A percentile compares a stretch with the other conserved stretches of the same genome.
phyloP scores from a whole-genome alignment of 2,797 vertebrate genomes.

The Danio albolineatus region DNA sequence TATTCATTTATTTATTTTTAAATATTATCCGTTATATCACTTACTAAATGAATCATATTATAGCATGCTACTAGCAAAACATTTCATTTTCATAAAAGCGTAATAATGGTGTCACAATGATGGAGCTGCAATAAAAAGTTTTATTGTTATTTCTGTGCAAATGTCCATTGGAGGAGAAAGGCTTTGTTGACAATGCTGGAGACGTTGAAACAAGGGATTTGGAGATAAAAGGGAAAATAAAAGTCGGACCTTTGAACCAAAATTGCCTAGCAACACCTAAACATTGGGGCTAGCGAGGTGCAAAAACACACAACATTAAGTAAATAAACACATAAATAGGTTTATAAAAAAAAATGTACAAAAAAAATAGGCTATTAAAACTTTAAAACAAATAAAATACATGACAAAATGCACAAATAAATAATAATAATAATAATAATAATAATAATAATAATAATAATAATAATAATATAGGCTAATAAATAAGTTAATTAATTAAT shows the following conservation, averaged over 20 bases:
- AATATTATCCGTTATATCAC: neutral
- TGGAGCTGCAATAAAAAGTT: neutral
- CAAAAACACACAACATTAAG: neutral
- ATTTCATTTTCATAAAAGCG: neutral
- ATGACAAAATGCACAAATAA: too few relatives aligned
- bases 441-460: too few relatives aligned
- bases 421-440: too few relatives aligned
- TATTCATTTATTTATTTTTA: neutral
- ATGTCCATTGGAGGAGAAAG: neutral
- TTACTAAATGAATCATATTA: neutral
- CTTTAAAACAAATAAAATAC: too few relatives aligned
- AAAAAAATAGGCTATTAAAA: too few relatives aligned
- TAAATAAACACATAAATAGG: too few relatives aligned
- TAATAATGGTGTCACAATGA: neutral
- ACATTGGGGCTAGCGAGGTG: neutral
- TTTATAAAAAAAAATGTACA: too few relatives aligned
- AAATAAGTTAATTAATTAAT: too few relatives aligned
- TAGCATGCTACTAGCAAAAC: neutral
- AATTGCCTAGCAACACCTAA: neutral
- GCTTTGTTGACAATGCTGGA: neutral
- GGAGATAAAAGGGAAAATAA: conserved; percentile 31
- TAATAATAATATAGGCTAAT: too few relatives aligned
- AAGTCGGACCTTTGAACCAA: neutral
- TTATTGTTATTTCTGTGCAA: conserved; percentile 25
- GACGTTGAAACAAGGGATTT: neutral